Conservation (phyloP, 92 coral and sea anemone genomes). For the Phenganax subtilis region DNA sequence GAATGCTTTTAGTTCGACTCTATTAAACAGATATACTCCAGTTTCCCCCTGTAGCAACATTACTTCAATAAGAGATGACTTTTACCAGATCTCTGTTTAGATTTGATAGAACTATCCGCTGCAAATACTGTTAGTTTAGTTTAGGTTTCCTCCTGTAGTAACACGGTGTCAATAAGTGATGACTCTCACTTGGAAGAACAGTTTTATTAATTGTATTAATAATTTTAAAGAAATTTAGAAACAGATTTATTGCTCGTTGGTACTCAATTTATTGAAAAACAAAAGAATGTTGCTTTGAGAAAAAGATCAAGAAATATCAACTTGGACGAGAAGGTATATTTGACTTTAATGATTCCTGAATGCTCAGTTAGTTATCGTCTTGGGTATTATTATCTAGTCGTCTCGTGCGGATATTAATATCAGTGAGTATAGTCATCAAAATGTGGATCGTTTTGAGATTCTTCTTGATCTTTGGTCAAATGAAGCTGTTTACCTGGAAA, state of each 20-base stretch:
- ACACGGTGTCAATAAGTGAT: no score
- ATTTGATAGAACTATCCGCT: no score
- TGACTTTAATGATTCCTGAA: not conserved
- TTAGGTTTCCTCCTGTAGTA: not conserved
- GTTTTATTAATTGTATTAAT: not conserved
- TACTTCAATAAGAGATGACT: no score
- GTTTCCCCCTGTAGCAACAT: no score
- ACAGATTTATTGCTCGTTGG: slow-evolving; percentile 84
- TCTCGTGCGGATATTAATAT: slow-evolving; percentile 69
- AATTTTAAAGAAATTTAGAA: slow-evolving; percentile 64
- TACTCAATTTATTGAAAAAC: slow-evolving; percentile 77
- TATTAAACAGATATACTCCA: no score
- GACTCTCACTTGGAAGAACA: not conserved
- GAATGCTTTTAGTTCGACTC: no score
- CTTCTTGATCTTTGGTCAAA: slow-evolving; percentile 93
- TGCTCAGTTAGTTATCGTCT: not conserved
- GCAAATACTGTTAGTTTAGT: not conserved
- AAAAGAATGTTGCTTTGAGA: slow-evolving; percentile 66
- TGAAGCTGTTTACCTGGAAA: slow-evolving; percentile 89
- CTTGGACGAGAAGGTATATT: slow-evolving; percentile 3
- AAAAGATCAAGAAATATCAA: slow-evolving; percentile 19
- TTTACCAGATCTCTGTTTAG: no score
- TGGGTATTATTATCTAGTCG: slow-evolving; percentile 43
- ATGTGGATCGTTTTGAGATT: slow-evolving; percentile 81
- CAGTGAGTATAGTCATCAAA: slow-evolving; percentile 83